Base-by-base conservation (phyloP, 2,888 invertebrate species). In the Calliopum simillimum region DNA sequence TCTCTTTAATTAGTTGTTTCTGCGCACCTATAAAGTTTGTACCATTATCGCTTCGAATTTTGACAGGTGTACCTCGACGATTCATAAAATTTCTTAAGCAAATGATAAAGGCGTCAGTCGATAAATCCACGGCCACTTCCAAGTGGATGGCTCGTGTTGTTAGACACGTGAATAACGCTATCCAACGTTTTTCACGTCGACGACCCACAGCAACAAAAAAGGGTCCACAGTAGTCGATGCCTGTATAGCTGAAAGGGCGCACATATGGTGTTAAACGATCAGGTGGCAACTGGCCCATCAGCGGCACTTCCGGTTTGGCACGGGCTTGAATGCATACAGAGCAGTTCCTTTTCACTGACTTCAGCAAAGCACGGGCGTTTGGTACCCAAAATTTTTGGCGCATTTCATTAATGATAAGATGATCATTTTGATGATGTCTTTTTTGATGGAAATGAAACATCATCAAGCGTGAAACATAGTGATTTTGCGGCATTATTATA, bases 161-260 rank as follows among this genome's bases (percentile, higher is more conserved):
- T 2, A 68, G 14, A 44, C 68, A 72, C n/a, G 61, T 69, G 43
- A 59, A 68, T 33, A 71, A 25, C 2, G 74, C 73, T 4, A 74
- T 70, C 74, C 74, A 77, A 21, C 74, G 71, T 41, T 74, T 75
- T n/a, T 76, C 74, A 6, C 43, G 44, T 47, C 75, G 62, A 14
- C 75, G 71, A 12, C 75, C 76, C 21, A 76, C 72, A 13, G 71
- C 33, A 12, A 75, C 46, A 23, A 46, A 51, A 49, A 74, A 62
- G 5, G 76, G 75, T 4, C 76, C 76, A 23, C 74, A 77, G 51
- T 72, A 77, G 59, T 78, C 78, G 3, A 77, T 23, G 0, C 76
- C 77, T 11, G 75, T 74, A 49, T 76, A 76, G 2, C 69, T 68
- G 43, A 77, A 76, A 0, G 74, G 71, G 2, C 70, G 70, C 3